Conservation (phyloP, 2,888 invertebrate species). For the Aelia acuminata region DNA sequence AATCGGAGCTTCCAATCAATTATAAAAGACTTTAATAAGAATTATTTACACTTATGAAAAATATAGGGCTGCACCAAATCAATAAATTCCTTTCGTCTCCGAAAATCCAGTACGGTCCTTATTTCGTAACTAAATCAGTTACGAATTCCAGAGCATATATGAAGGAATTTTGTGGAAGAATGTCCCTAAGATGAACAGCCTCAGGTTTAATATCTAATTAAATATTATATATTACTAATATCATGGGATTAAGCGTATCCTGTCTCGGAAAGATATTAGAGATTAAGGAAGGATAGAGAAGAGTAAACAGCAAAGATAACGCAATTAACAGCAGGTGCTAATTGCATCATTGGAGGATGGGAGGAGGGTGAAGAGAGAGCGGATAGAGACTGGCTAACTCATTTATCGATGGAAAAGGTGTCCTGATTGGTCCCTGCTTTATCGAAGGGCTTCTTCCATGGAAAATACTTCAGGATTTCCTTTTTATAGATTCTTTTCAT, state of each 20-base stretch:
- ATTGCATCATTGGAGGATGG: neutral
- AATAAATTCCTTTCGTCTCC: too few relatives aligned
- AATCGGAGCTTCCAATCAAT: too few relatives aligned
- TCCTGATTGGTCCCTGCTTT: neutral
- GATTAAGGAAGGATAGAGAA: neutral
- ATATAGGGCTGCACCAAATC: too few relatives aligned
- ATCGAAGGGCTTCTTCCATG: neutral
- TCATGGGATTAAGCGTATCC: neutral
- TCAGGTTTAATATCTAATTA: too few relatives aligned
- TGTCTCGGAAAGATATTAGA: neutral
- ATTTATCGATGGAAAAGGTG: conserved; percentile 16
- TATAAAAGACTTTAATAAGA: too few relatives aligned
- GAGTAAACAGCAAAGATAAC: conserved; percentile 9
- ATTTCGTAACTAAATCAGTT: too few relatives aligned
- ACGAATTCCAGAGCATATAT: too few relatives aligned
- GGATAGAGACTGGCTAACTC: neutral
- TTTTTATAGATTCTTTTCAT: neutral
- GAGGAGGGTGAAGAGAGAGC: neutral
- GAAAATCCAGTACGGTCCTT: too few relatives aligned
- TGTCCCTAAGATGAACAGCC: too few relatives aligned
- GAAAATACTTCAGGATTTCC: neutral
- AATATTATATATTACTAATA: too few relatives aligned
- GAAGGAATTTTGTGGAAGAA: too few relatives aligned
- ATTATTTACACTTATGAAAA: too few relatives aligned
- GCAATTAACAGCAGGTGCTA: neutral